phyloP scores from a whole-genome alignment of 2,797 vertebrate genomes.

The Chiloscyllium punctatum region DNA sequence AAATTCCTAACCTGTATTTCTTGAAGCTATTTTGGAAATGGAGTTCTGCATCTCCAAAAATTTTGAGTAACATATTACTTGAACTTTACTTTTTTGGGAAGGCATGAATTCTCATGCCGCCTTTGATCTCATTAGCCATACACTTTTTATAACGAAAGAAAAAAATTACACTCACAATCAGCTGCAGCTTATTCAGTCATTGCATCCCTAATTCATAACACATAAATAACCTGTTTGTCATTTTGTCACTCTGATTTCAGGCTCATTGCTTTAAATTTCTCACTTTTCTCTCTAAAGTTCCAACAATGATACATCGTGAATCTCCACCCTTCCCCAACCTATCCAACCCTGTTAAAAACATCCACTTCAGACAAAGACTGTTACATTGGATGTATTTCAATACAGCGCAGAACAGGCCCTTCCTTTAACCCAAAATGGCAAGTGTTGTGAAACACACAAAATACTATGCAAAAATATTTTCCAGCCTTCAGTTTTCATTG shows the following conservation, averaged over 20 bases:
- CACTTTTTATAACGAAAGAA: not conserved
- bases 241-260: not conserved
- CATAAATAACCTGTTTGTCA: not conserved
- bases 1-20: not conserved
- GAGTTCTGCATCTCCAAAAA: not conserved
- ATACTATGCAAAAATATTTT: not conserved
- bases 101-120: not conserved
- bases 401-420: no score
- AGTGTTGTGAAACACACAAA: not conserved
- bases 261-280: not conserved
- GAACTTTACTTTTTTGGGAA: not conserved
- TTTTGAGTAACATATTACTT: not conserved
- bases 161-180: not conserved
- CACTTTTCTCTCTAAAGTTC: not conserved
- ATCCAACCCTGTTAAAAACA: not conserved
- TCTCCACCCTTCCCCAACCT: not conserved
- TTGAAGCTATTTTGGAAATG: not conserved
- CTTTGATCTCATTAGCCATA: not conserved
- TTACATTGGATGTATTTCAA: not conserved
- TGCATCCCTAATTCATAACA: not conserved
- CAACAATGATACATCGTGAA: not conserved
- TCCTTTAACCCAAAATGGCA: not conserved
- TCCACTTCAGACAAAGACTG: not conserved
- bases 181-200: not conserved
- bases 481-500: not conserved